Percentiles rank a stretch among this genome's conserved stretches.
Evolutionary conservation across 2,888 invertebrate species (phyloP).

Genomic region (Dolichomitus sp.): DNA sequence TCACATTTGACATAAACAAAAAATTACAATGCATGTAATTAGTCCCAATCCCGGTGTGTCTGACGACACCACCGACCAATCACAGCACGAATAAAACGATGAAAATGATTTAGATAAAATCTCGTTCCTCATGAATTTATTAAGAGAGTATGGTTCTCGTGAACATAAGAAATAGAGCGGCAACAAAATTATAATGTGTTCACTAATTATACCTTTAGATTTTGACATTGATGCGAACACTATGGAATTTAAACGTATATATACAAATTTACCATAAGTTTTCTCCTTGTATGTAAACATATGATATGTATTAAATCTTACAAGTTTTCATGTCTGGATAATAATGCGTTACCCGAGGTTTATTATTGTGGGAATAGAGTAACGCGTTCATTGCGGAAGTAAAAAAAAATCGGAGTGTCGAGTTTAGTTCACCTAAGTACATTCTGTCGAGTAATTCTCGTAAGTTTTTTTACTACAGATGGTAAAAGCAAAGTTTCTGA

Average conservation of each 20-base stretch:
- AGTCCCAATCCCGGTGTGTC: too few species aligned
- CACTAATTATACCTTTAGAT: not conserved
- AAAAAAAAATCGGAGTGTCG: not conserved
- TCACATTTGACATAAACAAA: too few species aligned
- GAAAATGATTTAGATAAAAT: too few species aligned
- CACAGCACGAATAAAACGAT: too few species aligned
- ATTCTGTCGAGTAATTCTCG: not conserved
- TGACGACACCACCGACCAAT: too few species aligned
- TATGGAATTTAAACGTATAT: not conserved
- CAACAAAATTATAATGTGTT: not conserved
- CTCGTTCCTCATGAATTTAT: too few species aligned
- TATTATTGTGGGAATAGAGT: slow-evolving; percentile 10
- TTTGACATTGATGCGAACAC: not conserved
- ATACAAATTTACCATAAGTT: not conserved
- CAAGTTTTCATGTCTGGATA: not conserved
- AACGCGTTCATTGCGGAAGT: not conserved
- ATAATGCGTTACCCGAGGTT: slow-evolving; percentile 1
- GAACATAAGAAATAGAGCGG: not conserved
- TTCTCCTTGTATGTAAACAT: not conserved
- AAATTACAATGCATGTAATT: too few species aligned
- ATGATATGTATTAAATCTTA: not conserved
- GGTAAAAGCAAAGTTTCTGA: slow-evolving; percentile 1
- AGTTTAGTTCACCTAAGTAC: not conserved
- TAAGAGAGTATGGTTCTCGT: not conserved
- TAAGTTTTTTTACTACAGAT: not conserved